Conservation (phyloP, 2,113 vertebrate genomes). For the Phalacrocorax pelagicus region DNA sequence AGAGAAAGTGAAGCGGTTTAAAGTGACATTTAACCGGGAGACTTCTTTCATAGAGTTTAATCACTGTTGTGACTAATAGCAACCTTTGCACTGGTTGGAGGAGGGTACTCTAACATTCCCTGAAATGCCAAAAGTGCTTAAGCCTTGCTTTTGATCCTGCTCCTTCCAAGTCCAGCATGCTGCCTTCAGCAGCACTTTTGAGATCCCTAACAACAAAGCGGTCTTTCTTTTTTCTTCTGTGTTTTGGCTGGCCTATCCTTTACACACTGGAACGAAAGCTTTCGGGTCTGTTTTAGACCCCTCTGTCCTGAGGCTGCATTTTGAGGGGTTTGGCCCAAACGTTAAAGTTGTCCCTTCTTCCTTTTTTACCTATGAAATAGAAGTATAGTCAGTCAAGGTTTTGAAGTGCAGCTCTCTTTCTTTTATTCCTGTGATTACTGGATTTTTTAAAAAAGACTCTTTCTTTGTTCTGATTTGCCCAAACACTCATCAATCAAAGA, state of each 20-base stretch:
- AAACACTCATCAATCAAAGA: not conserved
- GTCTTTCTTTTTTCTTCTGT: not conserved
- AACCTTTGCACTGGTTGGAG: not conserved
- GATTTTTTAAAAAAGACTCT: not conserved
- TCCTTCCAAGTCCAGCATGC: not conserved
- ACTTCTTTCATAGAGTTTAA: not conserved
- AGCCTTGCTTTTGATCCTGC: not conserved
- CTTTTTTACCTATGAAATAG: not conserved
- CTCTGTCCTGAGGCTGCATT: not conserved
- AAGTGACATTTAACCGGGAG: not conserved
- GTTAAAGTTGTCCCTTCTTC: not conserved
- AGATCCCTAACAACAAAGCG: not conserved
- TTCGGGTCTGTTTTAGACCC: not conserved
- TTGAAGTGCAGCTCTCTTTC: not conserved
- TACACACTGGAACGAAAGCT: not conserved
- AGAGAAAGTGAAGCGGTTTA: not conserved
- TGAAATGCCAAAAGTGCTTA: not conserved
- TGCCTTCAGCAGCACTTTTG: not conserved
- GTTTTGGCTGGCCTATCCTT: not conserved
- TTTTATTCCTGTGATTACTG: not conserved
- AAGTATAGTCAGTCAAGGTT: not conserved
- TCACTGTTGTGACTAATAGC: not conserved
- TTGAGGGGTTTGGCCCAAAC: not conserved
- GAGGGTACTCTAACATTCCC: not conserved
- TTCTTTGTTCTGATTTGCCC: not conserved